Conservation (phyloP, 2,888 invertebrate species). For the Parapristionchus giblindavisi region DNA sequence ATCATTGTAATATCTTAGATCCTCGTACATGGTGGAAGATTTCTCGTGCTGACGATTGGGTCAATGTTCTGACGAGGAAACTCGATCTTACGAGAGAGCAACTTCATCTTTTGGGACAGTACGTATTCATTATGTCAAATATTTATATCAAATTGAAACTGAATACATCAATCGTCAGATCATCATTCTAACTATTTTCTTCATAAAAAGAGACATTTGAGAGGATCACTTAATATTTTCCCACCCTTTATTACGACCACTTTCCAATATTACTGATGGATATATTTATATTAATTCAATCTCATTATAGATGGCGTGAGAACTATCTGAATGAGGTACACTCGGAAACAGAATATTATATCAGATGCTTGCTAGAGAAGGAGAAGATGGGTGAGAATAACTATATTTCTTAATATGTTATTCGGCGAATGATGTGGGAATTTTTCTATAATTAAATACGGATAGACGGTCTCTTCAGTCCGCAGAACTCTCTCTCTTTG, state of each 20-base stretch:
- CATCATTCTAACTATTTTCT: no score
- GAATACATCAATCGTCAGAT: no score
- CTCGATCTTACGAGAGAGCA: constrained; percentile 41
- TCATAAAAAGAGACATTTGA: no score
- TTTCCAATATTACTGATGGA: no score
- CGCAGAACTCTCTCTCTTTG: no score
- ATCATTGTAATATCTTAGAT: constrained; percentile 38
- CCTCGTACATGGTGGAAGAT: constrained; percentile 41
- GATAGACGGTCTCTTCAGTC: no score
- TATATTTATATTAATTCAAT: no score
- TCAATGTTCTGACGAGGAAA: constrained; percentile 35
- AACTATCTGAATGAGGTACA: constrained; percentile 43
- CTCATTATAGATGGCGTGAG: constrained; percentile 42
- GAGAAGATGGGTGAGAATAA: constrained; percentile 32
- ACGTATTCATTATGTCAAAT: no score
- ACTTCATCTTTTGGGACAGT: constrained; percentile 39
- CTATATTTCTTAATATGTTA: background rate
- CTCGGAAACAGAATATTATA: constrained; percentile 41
- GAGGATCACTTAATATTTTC: background rate
- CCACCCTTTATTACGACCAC: no score
- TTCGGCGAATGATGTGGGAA: background rate
- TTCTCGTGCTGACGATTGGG: constrained; percentile 39
- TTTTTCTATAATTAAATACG: background rate
- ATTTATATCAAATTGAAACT: no score
- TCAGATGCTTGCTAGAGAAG: constrained; percentile 41